Evolutionary conservation across 2,797 vertebrate species (phyloP).

Genomic region (Rhinophrynus dorsalis): DNA sequence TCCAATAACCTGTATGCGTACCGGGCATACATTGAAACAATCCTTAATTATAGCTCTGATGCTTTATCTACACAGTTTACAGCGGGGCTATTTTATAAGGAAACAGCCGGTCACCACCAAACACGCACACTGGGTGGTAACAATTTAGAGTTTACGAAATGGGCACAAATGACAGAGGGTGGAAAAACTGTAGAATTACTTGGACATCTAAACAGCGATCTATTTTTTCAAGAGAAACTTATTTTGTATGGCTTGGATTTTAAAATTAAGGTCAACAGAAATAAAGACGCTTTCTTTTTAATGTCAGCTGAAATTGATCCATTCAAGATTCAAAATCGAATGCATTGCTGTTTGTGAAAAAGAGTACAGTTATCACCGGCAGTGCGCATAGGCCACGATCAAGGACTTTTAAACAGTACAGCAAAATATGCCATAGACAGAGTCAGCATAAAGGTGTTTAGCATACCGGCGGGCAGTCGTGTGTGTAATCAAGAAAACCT

Average conservation of each 20-base stretch:
- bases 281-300: constrained; percentile 6
- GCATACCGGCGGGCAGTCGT: neutral
- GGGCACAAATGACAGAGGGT: neutral
- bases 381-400: neutral
- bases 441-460: neutral
- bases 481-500: neutral
- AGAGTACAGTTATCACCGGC: neutral
- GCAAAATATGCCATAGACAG: neutral
- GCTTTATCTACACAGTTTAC: neutral
- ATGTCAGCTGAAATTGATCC: neutral
- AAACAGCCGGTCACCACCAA: neutral
- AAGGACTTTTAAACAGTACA: neutral
- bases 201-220: neutral
- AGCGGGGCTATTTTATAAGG: neutral
- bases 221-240: neutral
- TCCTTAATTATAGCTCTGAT: constrained; percentile 11
- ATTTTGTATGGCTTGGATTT: neutral
- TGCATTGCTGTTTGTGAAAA: neutral
- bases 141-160: neutral
- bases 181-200: neutral
- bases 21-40: neutral
- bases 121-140: neutral
- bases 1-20: constrained; percentile 1
- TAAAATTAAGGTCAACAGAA: constrained; percentile 3
- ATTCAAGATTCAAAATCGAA: neutral